Conservation (phyloP, 1,140 invertebrate species). For the Drosophila lacertosa region DNA sequence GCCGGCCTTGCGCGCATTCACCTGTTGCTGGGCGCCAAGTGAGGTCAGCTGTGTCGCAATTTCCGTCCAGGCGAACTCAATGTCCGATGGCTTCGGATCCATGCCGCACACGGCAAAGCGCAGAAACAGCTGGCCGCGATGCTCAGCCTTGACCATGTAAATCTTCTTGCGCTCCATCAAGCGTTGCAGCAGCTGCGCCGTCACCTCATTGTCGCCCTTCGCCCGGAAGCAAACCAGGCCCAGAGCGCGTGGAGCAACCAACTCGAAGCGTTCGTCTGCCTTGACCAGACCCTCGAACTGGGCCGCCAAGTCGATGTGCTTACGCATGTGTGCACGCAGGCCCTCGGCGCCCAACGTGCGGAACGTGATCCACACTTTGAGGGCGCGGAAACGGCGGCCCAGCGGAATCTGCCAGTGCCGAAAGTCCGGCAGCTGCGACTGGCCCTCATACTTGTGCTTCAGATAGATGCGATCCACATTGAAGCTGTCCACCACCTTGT, state of each 20-base stretch:
- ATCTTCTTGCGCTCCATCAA: conserved; percentile 92
- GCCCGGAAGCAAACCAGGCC: conserved; percentile 95
- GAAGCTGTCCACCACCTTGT: conserved; percentile 92
- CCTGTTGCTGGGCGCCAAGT: conserved; percentile 36
- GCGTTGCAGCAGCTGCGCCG: conserved; percentile 89
- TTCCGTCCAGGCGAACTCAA: conserved; percentile 93
- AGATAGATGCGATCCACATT: conserved; percentile 97
- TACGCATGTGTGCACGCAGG: conserved; percentile 91
- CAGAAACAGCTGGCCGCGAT: conserved; percentile 89
- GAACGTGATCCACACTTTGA: conserved; percentile 98
- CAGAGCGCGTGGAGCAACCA: conserved; percentile 89
- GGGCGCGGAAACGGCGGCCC: conserved; percentile 95
- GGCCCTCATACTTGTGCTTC: conserved; percentile 88
- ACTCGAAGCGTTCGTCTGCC: conserved; percentile 91
- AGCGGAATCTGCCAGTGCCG: conserved; percentile 99
- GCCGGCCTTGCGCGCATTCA: conserved; percentile 40
- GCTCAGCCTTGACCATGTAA: conserved; percentile 92
- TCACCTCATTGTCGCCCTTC: conserved; percentile 90
- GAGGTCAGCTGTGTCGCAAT: conserved; percentile 86
- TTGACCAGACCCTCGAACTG: conserved; percentile 90
- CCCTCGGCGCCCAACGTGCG: conserved; percentile 92
- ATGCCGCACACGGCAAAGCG: conserved; percentile 93
- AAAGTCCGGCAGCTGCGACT: conserved; percentile 91
- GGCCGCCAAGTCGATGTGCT: conserved; percentile 90
- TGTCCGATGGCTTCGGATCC: conserved; percentile 88